A percentile compares a stretch with the other conserved stretches of the same genome.
These are phyloP conservation scores for Microcebus ravelobensis DNA, from an alignment of 2,113 vertebrate species.

Conservation along the genomic window DNA sequence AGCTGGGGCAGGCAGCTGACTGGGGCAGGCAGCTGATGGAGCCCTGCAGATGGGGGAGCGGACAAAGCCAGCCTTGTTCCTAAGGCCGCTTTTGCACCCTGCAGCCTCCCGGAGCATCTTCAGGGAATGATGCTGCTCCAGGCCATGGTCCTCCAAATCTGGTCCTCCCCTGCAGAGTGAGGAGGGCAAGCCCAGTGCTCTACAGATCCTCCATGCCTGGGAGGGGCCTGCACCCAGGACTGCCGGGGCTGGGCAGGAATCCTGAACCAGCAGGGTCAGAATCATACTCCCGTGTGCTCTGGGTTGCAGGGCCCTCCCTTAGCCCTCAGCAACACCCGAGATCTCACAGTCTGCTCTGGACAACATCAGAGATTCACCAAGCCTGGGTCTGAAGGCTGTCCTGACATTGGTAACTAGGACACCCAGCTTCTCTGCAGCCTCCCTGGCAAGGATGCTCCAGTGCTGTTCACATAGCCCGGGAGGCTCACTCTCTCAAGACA, in stretches of 20 bases:
- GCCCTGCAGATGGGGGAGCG: not conserved
- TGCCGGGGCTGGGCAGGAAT: not conserved
- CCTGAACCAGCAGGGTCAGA: not conserved
- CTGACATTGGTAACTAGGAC: not conserved
- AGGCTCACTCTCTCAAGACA: not conserved
- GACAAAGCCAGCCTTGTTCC: not conserved
- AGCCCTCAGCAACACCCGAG: not conserved
- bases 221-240: not conserved
- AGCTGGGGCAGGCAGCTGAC: not conserved
- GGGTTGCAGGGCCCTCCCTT: not conserved
- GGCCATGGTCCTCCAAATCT: not conserved
- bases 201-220: not conserved
- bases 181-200: not conserved
- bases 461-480: not conserved
- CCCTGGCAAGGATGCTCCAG: not conserved
- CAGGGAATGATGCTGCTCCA: not conserved
- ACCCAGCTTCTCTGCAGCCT: not conserved
- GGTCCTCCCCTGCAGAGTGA: not conserved
- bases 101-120: not conserved
- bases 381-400: not conserved
- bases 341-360: not conserved
- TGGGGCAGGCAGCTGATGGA: not conserved
- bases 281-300: not conserved
- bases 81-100: not conserved
- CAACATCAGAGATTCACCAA: not conserved